A percentile compares a stretch with the other conserved stretches of the same genome.
phyloP scores from a whole-genome alignment of 2,797 vertebrate genomes.

The Microchirus variegatus region DNA sequence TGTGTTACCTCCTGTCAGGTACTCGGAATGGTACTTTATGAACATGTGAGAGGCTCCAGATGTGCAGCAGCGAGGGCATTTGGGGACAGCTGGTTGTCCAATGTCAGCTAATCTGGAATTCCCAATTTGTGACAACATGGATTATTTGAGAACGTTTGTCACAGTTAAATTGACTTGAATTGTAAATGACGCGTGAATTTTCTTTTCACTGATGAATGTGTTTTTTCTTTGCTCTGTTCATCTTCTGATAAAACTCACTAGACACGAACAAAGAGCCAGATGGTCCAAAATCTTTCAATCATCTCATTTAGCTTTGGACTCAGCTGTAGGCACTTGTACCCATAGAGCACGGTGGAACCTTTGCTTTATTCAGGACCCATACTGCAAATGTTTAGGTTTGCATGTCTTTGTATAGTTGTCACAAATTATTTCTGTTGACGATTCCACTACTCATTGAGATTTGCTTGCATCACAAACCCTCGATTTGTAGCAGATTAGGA shows the following conservation, averaged over 20 bases:
- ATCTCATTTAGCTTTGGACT: slow-evolving; percentile 9
- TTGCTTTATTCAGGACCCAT: background rate
- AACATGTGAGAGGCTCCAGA: slow-evolving; percentile 61
- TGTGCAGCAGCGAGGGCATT: slow-evolving; percentile 41
- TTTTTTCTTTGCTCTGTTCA: slow-evolving; percentile 3
- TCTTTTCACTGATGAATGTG: background rate
- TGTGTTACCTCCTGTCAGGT: slow-evolving; percentile 33
- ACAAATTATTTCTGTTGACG: too few relatives aligned
- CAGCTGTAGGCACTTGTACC: background rate
- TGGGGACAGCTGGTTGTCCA: slow-evolving; percentile 44
- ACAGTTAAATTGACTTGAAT: slow-evolving; percentile 3
- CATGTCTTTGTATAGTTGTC: too few relatives aligned
- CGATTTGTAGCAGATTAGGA: too few relatives aligned
- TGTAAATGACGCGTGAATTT: background rate
- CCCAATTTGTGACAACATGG: background rate
- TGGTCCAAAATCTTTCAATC: slow-evolving; percentile 19
- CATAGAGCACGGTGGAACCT: background rate
- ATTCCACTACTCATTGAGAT: too few relatives aligned
- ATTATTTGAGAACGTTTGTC: background rate
- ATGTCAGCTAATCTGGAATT: slow-evolving; percentile 28
- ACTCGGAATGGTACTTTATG: slow-evolving; percentile 49
- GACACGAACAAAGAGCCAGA: slow-evolving; percentile 13
- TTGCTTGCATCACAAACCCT: too few relatives aligned
- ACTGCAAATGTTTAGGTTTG: background rate
- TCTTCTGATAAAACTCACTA: background rate